These are phyloP conservation scores for Paedocypris sp. DNA, from an alignment of 2,113 vertebrate genomes.

Conservation along the genomic window DNA sequence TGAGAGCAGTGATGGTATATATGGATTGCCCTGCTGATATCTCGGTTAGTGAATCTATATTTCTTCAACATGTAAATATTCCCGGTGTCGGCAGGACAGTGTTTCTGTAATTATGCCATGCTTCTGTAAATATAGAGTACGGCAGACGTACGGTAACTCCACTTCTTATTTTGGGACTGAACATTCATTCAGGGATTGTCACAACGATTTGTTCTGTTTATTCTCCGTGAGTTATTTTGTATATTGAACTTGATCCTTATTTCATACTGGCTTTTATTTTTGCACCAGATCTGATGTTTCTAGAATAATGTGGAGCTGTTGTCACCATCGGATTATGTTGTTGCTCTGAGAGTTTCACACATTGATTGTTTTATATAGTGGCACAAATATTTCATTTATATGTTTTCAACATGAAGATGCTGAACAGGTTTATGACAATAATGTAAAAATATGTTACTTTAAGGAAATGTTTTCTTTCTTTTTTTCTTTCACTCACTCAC, in stretches of 20 bases:
- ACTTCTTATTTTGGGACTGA: not conserved
- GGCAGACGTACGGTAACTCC: not conserved
- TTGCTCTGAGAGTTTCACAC: no score
- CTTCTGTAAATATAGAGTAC: constrained; percentile 2
- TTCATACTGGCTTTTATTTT: not conserved
- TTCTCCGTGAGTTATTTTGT: not conserved
- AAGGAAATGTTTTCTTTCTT: not conserved
- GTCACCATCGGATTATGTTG: no score
- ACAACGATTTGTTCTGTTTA: not conserved
- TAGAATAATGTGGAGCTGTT: no score
- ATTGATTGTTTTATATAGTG: no score
- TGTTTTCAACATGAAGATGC: no score
- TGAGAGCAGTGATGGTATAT: no score
- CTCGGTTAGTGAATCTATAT: not conserved
- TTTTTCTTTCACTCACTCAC: no score
- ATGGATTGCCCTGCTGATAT: not conserved
- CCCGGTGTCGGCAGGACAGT: not conserved
- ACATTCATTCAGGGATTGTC: not conserved
- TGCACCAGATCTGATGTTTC: no score
- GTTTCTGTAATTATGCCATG: not conserved
- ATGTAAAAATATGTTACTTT: no score
- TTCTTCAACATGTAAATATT: not conserved
- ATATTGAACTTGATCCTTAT: not conserved
- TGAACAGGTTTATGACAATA: no score
- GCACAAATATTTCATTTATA: no score